Evolutionary conservation across 2,888 invertebrate genomes (phyloP), one percentile per base, ranked within the genome.

Genomic region (Catocala sponsa): DNA sequence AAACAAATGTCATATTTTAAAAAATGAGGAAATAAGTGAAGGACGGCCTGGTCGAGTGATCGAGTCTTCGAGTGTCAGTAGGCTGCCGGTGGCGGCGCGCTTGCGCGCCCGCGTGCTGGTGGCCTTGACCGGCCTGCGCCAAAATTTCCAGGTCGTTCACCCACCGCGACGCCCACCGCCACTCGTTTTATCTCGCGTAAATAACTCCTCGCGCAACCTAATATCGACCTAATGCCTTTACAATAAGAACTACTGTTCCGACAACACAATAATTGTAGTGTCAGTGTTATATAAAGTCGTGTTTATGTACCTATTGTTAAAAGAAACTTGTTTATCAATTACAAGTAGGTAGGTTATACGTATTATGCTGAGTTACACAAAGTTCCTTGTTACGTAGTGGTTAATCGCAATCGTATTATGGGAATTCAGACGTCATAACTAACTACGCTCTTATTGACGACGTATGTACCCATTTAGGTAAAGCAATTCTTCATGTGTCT

Each of bases 121-220:
- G 94, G 93, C 94, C 94, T 94, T 94, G 94, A 94, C 94, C 94
- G 92, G 88, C 89, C 91, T 92, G 94, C 94, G 94, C 94, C 94
- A 94, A 94, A 94, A 92, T 91, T 91, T 90, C 89, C 93, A 88
- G 94, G 91, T 92, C 93, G 79, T 94, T 92, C 91, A 91, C 91
- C 91, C 85, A 85, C 84, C 84, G 78, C 87, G 87, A 86, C 90
- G 90, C 93, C 91, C 91, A 90, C 92, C 83, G 83, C 89, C 93
- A 85, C 88, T 86, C 89, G 87, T 87, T 90, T 90, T 91, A 92
- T 92, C 92, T 91, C 89, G 85, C 86, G 84, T 88, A 90, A 91
- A 90, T 88, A 90, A 83, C 80, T 67, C 32, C 65, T 65, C 66
- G 51, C 67, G 47, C 83, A 76, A 78, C 64, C 83, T 52, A 87